These are phyloP conservation scores for Protobothrops flavoviridis DNA, from an alignment of 2,113 vertebrate genomes.

Conservation along the genomic window DNA sequence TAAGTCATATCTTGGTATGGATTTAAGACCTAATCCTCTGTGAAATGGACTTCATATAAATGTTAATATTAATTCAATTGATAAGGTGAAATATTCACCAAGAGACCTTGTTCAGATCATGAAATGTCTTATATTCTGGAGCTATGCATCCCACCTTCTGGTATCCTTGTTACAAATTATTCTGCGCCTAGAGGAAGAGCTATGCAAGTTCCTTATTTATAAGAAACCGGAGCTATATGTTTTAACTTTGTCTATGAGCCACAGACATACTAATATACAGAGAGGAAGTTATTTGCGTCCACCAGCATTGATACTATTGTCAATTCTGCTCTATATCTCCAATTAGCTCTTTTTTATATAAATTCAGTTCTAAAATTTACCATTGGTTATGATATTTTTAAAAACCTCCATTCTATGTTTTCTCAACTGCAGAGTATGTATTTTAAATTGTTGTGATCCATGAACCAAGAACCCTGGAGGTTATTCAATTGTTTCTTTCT, in stretches of 20 bases:
- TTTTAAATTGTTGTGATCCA: background rate
- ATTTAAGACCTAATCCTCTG: conserved; percentile 52
- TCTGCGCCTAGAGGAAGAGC: background rate
- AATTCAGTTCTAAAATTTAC: background rate
- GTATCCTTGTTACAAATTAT: background rate
- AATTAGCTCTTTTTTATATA: background rate
- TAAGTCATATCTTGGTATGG: conserved; percentile 61
- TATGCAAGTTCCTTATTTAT: background rate
- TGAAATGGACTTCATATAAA: conserved; percentile 66
- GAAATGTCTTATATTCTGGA: conserved; percentile 32
- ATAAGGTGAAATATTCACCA: conserved; percentile 53
- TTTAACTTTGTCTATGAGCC: background rate
- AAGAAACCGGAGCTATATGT: background rate
- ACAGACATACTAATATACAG: background rate
- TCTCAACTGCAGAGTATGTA: background rate
- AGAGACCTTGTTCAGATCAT: conserved; percentile 10
- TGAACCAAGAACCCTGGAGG: background rate
- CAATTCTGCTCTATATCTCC: background rate
- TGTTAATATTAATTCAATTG: conserved; percentile 67
- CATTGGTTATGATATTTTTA: background rate
- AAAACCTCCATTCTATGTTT: background rate
- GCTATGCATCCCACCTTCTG: background rate
- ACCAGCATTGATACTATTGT: background rate
- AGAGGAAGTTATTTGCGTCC: background rate
- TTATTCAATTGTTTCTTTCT: background rate